phyloP scores from a whole-genome alignment of 2,888 invertebrate species.

The Rhagium mordax region DNA sequence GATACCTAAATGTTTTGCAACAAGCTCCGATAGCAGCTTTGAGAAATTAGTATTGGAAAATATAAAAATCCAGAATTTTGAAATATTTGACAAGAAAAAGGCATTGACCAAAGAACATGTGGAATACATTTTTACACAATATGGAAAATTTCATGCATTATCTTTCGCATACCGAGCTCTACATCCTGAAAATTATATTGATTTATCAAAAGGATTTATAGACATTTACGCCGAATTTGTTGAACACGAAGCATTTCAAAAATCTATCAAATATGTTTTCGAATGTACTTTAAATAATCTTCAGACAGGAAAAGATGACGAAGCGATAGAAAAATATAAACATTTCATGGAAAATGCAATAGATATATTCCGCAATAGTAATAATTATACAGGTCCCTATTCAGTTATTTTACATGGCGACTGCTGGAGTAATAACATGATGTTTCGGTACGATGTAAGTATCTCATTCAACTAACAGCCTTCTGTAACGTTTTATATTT shows the following conservation, averaged over 20 bases:
- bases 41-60: slow-evolving; percentile 47
- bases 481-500: no score
- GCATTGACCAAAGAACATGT: slow-evolving; percentile 47
- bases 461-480: background rate
- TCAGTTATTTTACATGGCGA: slow-evolving; percentile 20
- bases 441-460: slow-evolving; percentile 32
- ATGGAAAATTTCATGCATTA: slow-evolving; percentile 53
- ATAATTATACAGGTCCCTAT: slow-evolving; percentile 1
- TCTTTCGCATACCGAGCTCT: slow-evolving; percentile 48
- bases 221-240: background rate
- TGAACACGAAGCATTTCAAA: background rate
- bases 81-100: slow-evolving; percentile 30
- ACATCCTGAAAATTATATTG: slow-evolving; percentile 39
- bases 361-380: background rate
- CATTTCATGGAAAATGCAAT: background rate
- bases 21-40: background rate
- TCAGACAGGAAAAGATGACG: slow-evolving; percentile 5
- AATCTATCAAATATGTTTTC: background rate
- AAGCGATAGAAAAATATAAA: slow-evolving; percentile 6
- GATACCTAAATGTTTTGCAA: slow-evolving; percentile 27
- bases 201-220: background rate
- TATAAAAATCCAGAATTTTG: slow-evolving; percentile 35
- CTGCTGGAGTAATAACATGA: slow-evolving; percentile 25
- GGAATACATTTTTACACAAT: slow-evolving; percentile 43
- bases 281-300: background rate